Evolutionary conservation across 2,888 invertebrate species (phyloP), one percentile per base, ranked within the genome.

Genomic region (Flexamia atlantica): DNA sequence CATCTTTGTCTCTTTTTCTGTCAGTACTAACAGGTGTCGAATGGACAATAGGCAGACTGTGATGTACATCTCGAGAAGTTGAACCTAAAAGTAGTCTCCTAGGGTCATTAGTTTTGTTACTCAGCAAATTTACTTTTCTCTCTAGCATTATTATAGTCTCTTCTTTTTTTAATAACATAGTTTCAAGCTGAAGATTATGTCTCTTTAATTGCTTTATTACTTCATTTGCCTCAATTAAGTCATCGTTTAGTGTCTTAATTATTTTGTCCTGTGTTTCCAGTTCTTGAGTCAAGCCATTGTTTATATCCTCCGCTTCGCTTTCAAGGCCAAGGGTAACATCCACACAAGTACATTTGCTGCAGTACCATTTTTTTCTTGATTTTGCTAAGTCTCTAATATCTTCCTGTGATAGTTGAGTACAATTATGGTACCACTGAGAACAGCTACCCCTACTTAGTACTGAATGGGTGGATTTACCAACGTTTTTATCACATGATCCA

Each of bases 191-290:
- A 23, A 23, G 1, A 7, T 2, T 53, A 53, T 53, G 53, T 5
- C 53, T 53, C 53, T 53, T 53, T 7, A 53, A 20, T 3, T 53
- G 53, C 23, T 53, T 53, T 7, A 53, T 53, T 12, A 53, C 23
- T 23, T 53, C 53, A 53, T 53, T 53, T 23, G 53, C 53, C 23
- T 68, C 36, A 68, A 9, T 30, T 9, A 68, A 30, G 14, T 68
- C 68, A 32, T 68, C 60, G 9, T 17, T 60, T 60, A 60, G 60
- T 60, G 60, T 46, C 14, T 46, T 60, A 60, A 60, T 60, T 23
- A 60, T 60, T 25, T 60, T 25, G 23, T 60, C 23, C 23, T 60
- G 60, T 25, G 60, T 60, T 25, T 60, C 60, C 9, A 60, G 60
- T 14, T 60, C 60, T 25, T 60, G 60, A 23, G 20, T 60, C 23